Conservation (phyloP, 1,140 invertebrate species). For the Drosophila ohnishii region DNA sequence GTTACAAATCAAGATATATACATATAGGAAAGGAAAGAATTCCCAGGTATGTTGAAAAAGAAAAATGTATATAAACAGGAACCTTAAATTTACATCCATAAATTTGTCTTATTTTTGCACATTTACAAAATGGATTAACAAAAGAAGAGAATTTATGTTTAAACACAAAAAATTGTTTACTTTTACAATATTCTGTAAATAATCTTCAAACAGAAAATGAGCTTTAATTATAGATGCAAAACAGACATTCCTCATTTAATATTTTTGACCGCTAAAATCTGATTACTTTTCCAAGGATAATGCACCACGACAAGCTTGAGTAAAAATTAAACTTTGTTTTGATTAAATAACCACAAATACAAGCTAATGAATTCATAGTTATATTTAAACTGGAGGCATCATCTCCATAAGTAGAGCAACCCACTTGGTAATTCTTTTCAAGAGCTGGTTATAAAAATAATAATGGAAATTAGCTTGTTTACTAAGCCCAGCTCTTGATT, state of each 20-base stretch:
- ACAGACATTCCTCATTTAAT: background rate
- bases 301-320: background rate
- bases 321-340: background rate
- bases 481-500: conserved; percentile 23
- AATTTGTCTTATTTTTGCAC: background rate
- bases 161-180: conserved; percentile 3
- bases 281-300: background rate
- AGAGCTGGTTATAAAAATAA: conserved; percentile 19
- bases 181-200: conserved; percentile 3
- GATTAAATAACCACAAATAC: background rate
- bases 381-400: background rate
- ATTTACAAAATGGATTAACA: background rate
- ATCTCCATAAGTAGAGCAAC: conserved; percentile 3
- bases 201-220: background rate
- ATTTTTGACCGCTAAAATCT: background rate
- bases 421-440: background rate
- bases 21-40: background rate
- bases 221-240: too few species aligned
- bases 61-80: background rate
- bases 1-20: background rate
- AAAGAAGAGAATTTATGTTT: conserved; percentile 3
- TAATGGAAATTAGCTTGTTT: conserved; percentile 13
- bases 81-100: background rate
- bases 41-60: background rate
- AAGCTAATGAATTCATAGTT: background rate